phyloP scores from a whole-genome alignment of 2,113 vertebrate genomes.

The Brachyistius frenatus region DNA sequence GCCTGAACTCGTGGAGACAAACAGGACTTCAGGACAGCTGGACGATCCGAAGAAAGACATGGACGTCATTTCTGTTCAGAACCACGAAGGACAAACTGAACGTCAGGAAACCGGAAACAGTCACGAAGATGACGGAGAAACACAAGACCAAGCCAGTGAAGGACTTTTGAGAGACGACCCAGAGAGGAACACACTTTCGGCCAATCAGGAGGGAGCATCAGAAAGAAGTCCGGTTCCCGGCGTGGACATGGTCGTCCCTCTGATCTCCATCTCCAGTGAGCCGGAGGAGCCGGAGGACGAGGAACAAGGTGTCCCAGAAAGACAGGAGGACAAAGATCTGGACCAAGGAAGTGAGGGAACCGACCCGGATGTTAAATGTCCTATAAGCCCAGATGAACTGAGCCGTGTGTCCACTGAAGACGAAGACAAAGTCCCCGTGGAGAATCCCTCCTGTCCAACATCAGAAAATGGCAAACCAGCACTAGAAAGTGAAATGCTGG shows the following conservation, averaged over 20 bases:
- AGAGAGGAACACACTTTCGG: conserved; percentile 13
- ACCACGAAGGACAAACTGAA: conserved; percentile 11
- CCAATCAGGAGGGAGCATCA: conserved; percentile 9
- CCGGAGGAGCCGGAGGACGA: conserved; percentile 20
- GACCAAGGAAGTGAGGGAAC: not conserved
- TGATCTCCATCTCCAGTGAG: conserved; percentile 56
- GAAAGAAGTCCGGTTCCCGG: conserved; percentile 3
- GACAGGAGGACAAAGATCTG: conserved; percentile 5
- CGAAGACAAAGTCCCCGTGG: not conserved
- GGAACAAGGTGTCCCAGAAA: conserved; percentile 16
- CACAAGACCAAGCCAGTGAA: conserved; percentile 20
- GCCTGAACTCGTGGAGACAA: not conserved
- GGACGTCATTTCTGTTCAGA: not conserved
- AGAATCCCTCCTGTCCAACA: conserved; percentile 9
- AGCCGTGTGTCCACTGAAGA: not conserved
- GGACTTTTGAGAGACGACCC: conserved; percentile 6
- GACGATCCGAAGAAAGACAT: conserved; percentile 18
- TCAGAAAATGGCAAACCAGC: conserved; percentile 24
- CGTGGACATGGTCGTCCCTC: conserved; percentile 33
- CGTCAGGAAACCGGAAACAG: conserved; percentile 5
- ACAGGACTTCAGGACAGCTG: not conserved
- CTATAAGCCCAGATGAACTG: not conserved
- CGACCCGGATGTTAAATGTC: not conserved
- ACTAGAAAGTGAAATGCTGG: not conserved
- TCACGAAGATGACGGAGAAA: conserved; percentile 14